Evolutionary conservation across 2,888 invertebrate species (phyloP), one percentile per base, ranked within the genome.

Genomic region (Hyposoter didymator): DNA sequence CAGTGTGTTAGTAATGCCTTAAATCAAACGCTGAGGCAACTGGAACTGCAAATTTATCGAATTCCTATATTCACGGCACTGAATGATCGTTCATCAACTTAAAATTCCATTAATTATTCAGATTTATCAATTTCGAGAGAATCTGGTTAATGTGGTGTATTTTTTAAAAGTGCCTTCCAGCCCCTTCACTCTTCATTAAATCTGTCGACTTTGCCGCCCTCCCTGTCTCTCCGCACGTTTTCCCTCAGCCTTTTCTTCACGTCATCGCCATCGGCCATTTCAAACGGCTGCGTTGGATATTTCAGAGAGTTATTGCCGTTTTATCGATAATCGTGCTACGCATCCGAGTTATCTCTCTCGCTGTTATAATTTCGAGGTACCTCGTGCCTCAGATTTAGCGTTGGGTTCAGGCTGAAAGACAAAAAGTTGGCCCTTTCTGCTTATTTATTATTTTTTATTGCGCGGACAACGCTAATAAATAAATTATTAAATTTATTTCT

Each of bases 231-330:
- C 12, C 3, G n/a, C n/a, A 64, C 74, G 35, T 72, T 79, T 45
- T 45, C 66, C 69, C 43, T 43, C 4, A 28, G 45, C 39, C 72
- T 76, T 81, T 73, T 81, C 78, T 81, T 84, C 78, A 45, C 73
- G 78, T 73, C 76, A 81, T 81, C 81, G 78, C 59, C 81, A 76
- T 66, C 73, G 62, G 76, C 73, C 67, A 84, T 84, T 81, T 64
- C 67, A 45, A 62, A 74, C 69, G 75, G 75, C 82, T 82, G 78
- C 66, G 66, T 39, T 75, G 67, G 82, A 86, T 81, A 84, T 84
- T 84, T 86, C 79, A n/a, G 59, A 78, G 81, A 78, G 82, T 84
- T 86, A 86, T 86, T 82, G 81, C 78, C 86, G 74, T 78, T 86
- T 86, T 86, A 84, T 82, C 82, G 84, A 81, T 70, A 86, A 76